Base-by-base conservation (phyloP, 2,888 invertebrate genomes). In the Cyrtodaria siliqua region DNA sequence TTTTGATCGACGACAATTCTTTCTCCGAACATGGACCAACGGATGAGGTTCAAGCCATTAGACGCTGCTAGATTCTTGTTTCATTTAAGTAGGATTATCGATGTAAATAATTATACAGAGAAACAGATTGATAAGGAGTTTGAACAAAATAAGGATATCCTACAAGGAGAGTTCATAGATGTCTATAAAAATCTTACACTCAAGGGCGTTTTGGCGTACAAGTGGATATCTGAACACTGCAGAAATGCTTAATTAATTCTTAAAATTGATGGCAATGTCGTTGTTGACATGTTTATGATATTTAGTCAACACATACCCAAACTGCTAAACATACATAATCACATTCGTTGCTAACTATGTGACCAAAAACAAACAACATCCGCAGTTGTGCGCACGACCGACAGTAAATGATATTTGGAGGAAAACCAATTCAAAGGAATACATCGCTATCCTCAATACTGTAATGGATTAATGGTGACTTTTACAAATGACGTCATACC, bases 131-230 rank as follows among this genome's bases (percentile, higher is more conserved):
- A 50, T 4, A 26, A 29, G 0, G 73, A 73, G 24, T 62, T 57
- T 27, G 4, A 33, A 1, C 55, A 38, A 9, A 67, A 57, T 59
- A 26, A 16, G 12, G 73, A 73, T 33, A 52, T 68, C 2, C 61
- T 73, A 55, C 73, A 73, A 62, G 73, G 61, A 9, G 57, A 62
- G 26, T 73, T 73, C 23, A 20, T 57, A 0, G 73, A 73, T 40
- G 61, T 40, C 16, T 68, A 73, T 50, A 44, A 50, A n/a, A 73
- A 73, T 24, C 53, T 67, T 26, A 73, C 67, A 1, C 26, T 62
- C 2, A 73, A 73, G 44, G 67, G 67, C 14, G 62, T 73, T 16
- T 57, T 68, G 67, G 67, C 50, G 1, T 66, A 66, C 38, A 67
- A 56, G 33, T 73, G 73, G 73, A 16, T 73, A 1, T 49, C 67